Evolutionary conservation across 2,797 vertebrate genomes (phyloP).

Genomic region (Melanotaenia pygmaea): DNA sequence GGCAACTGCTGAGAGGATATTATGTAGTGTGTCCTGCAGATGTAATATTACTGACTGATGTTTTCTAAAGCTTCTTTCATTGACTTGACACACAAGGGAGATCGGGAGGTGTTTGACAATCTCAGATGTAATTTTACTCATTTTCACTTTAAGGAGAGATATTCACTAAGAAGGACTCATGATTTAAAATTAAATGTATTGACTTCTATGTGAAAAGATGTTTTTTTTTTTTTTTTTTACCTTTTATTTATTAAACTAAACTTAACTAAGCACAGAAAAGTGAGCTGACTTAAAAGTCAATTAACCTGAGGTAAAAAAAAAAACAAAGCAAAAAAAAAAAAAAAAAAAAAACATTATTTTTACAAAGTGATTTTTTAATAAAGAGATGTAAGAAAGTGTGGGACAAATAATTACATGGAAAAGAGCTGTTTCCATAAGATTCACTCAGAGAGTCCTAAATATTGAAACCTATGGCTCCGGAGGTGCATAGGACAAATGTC

Average conservation of each 20-base stretch:
- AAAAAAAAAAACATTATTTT: too few relatives aligned
- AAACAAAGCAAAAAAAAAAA: too few relatives aligned
- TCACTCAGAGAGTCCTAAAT: too few relatives aligned
- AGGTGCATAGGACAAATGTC: not conserved
- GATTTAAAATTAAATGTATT: not conserved
- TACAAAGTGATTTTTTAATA: not conserved
- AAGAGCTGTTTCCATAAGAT: too few relatives aligned
- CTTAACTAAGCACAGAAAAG: constrained; percentile 6
- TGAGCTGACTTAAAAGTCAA: not conserved
- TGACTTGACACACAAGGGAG: constrained; percentile 5
- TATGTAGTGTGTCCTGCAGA: too few relatives aligned
- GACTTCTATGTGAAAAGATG: not conserved
- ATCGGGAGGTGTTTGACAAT: constrained; percentile 1
- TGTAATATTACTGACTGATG: constrained; percentile 11
- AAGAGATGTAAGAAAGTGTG: too few relatives aligned
- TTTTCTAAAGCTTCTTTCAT: constrained; percentile 8
- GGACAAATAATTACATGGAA: too few relatives aligned
- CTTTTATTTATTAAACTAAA: too few relatives aligned
- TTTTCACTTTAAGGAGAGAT: not conserved
- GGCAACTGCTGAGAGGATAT: too few relatives aligned
- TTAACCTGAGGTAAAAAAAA: not conserved
- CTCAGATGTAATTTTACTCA: not conserved
- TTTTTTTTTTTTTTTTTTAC: constrained; percentile 4
- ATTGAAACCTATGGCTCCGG: not conserved
- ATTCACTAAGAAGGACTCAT: not conserved